Conservation (phyloP, 2,888 invertebrate genomes). For the Pachycephus smyrnensis region DNA sequence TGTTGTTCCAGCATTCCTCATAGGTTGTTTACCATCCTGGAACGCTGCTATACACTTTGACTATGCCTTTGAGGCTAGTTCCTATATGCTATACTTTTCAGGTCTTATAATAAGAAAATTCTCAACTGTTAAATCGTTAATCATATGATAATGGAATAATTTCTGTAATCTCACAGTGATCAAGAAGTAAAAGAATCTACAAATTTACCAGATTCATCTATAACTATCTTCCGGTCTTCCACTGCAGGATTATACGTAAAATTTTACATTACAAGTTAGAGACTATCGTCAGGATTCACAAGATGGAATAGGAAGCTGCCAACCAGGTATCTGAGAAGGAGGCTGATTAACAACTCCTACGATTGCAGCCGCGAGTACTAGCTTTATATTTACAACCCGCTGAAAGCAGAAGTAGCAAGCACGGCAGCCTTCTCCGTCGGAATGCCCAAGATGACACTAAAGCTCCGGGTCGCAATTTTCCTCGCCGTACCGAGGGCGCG, state of each 20-base stretch:
- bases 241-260: neutral
- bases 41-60: neutral
- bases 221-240: neutral
- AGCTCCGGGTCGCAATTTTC: constrained; percentile 2
- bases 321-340: neutral
- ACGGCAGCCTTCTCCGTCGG: neutral
- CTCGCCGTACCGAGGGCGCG: neutral
- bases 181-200: neutral
- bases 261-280: neutral
- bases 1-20: neutral
- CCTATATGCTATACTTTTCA: neutral
- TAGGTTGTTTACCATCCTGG: neutral
- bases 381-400: neutral
- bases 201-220: neutral
- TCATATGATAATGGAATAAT: neutral
- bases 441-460: neutral
- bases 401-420: neutral
- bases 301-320: neutral
- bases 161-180: neutral
- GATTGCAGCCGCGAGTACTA: neutral
- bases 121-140: neutral
- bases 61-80: neutral
- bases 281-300: neutral
- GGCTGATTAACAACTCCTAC: neutral
- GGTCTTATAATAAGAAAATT: neutral